These are phyloP conservation scores for Noturus placidus DNA, from an alignment of 2,113 vertebrate genomes.

Conservation along the genomic window DNA sequence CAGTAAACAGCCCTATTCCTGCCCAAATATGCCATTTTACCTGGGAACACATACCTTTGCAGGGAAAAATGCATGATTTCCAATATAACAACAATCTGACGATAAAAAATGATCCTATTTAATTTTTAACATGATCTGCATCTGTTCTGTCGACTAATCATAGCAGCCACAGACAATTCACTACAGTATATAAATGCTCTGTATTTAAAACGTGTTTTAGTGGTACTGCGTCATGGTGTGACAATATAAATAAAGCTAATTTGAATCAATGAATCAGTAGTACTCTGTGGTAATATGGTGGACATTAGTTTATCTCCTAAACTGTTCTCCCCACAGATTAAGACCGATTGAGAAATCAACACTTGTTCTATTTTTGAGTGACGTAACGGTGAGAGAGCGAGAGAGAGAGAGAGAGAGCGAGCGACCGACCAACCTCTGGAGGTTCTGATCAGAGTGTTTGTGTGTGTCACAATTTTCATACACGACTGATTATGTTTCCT, in stretches of 20 bases:
- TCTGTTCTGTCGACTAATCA: neutral
- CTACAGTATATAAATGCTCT: too few relatives aligned
- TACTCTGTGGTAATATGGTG: neutral
- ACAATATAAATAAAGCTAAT: neutral
- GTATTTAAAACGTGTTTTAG: neutral
- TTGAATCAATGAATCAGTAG: neutral
- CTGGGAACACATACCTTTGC: too few relatives aligned
- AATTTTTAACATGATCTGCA: neutral
- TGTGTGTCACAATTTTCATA: neutral
- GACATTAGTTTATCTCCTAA: neutral
- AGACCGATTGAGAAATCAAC: neutral
- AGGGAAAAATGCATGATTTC: too few relatives aligned
- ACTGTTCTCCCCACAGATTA: neutral
- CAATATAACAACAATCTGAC: too few relatives aligned
- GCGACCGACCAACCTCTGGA: too few relatives aligned
- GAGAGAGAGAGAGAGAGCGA: neutral
- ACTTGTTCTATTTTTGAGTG: neutral
- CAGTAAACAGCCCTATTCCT: too few relatives aligned
- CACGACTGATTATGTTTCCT: neutral
- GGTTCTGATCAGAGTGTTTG: neutral
- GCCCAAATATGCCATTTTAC: too few relatives aligned
- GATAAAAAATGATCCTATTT: neutral
- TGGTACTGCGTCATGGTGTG: neutral
- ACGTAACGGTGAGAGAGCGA: neutral
- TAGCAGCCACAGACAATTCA: too few relatives aligned